A percentile compares a stretch with the other conserved stretches of the same genome.
Evolutionary conservation across 2,888 invertebrate species (phyloP).

Genomic region (Lepas anatifera): DNA sequence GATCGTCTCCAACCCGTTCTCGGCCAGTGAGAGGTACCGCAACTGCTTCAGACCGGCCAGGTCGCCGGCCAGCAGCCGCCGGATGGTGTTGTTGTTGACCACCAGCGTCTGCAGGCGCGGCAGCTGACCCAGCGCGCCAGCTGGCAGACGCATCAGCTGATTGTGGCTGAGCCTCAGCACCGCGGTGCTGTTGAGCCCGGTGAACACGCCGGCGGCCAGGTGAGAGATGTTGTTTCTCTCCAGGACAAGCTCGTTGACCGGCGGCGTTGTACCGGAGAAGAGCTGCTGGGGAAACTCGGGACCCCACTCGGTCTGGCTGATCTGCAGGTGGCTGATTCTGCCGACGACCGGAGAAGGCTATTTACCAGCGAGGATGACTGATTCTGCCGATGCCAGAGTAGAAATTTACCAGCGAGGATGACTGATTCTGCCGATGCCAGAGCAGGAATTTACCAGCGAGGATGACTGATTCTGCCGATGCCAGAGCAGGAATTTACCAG

Average conservation of each 20-base stretch:
- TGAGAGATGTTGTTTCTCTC: background rate
- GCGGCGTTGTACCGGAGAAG: background rate
- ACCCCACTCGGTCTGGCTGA: background rate
- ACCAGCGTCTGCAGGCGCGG: background rate
- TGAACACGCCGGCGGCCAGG: background rate
- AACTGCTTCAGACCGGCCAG: background rate
- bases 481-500: no score
- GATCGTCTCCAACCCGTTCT: background rate
- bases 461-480: no score
- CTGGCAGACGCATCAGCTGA: background rate
- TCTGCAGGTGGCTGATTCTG: background rate
- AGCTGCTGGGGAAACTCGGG: background rate
- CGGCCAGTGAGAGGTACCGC: slow-evolving; percentile 1
- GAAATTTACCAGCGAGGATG: no score
- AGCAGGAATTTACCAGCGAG: no score
- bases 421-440: no score
- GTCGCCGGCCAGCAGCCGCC: background rate
- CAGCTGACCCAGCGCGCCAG: background rate
- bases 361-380: no score
- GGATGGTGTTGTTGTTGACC: background rate
- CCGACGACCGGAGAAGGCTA: no score
- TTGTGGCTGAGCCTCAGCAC: background rate
- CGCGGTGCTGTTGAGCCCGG: background rate
- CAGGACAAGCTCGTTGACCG: background rate
- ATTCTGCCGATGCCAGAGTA: no score